Evolutionary conservation across 2,797 vertebrate genomes (phyloP), one percentile per base, ranked within the genome.

Genomic region (Lateolabrax maculatus): DNA sequence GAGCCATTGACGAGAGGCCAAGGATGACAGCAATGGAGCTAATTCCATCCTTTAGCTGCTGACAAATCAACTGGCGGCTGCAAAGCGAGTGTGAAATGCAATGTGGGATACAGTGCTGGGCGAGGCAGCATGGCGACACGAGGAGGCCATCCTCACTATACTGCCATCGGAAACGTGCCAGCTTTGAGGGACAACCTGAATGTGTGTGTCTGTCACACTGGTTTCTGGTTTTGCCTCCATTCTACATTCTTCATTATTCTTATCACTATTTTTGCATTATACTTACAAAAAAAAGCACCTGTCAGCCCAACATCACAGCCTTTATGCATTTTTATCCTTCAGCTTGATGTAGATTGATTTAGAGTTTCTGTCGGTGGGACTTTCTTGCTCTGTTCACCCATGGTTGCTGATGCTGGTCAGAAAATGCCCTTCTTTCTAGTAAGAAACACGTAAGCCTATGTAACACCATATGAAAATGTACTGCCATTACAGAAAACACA

Each of bases 11-110:
- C 74, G 31, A 79, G 74, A 80, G 58, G 81, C 85, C 83, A 77
- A 82, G 66, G 71, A 84, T 79, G 79, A 81, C 82, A 72, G 88
- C 85, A 83, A 85, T 77, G 37, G 77, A 89, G 88, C 87, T 93
- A 92, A 94, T 93, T 92, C 88, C 85, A 88, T 91, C 78, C 85
- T 88, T 85, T 86, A 80, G 85, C 71, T 84, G 89, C 86, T 88
- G 90, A 90, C 86, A 84, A 89, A 92, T 91, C 87, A 84, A 80
- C 80, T 73, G 77, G 79, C 75, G 81, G 72, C 81, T 52, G 75
- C 75, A 90, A 90, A 91, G 81, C 61, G 16, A 90, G 90, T 93
- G 90, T 94, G 89, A 94, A 94, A 93, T 90, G 86, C 84, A 87
- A 83, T 31, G 75, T 81, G 77, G 86, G 74, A 79, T 53, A 80